Conservation (phyloP, 2,888 invertebrate species). For the Trichopoda pennipes region DNA sequence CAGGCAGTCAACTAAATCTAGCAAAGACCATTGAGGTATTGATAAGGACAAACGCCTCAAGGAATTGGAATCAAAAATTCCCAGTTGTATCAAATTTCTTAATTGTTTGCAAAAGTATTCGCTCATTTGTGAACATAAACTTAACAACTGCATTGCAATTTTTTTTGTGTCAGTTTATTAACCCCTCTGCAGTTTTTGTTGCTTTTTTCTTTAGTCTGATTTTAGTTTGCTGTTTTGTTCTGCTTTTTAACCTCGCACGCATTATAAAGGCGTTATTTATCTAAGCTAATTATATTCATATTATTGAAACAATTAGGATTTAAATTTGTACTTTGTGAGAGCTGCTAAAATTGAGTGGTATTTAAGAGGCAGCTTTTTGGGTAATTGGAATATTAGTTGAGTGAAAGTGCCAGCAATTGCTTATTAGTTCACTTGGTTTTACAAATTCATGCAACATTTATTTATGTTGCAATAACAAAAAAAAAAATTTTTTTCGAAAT, state of each 20-base stretch:
- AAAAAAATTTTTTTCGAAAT: too few relatives aligned
- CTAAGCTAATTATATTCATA: slow-evolving; percentile 53
- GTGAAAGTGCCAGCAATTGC: background rate
- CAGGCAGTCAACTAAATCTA: slow-evolving; percentile 40
- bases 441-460: too few relatives aligned
- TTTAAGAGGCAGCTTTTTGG: background rate
- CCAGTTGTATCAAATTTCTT: slow-evolving; percentile 74
- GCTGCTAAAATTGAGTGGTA: background rate
- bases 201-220: background rate
- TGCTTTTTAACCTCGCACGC: slow-evolving; percentile 27
- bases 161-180: slow-evolving; percentile 20
- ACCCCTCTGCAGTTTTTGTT: slow-evolving; percentile 19
- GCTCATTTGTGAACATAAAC: slow-evolving; percentile 13
- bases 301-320: slow-evolving; percentile 42
- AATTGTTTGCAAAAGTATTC: slow-evolving; percentile 64
- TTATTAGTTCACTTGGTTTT: too few relatives aligned
- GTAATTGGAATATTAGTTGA: background rate
- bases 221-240: slow-evolving; percentile 14
- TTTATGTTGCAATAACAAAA: too few relatives aligned
- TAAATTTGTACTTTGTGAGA: background rate
- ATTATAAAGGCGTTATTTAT: slow-evolving; percentile 44
- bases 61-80: slow-evolving; percentile 70
- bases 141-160: slow-evolving; percentile 34
- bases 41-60: slow-evolving; percentile 63
- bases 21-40: slow-evolving; percentile 27